Conservation (phyloP, 1,140 invertebrate species). For the Drosophila oshimai region DNA sequence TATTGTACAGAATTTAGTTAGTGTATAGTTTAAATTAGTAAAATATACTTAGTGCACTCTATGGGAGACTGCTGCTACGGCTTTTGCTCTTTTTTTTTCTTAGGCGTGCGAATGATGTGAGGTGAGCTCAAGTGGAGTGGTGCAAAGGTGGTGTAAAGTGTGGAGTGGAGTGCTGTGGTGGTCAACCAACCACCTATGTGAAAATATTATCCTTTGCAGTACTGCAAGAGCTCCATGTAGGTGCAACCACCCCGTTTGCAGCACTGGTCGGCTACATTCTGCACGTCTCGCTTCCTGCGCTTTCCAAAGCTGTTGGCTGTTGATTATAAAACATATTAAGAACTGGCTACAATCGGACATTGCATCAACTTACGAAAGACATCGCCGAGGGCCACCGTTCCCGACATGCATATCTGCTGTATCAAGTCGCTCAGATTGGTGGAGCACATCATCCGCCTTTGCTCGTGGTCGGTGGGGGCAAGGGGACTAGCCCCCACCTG, state of each 20-base stretch:
- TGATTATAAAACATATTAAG: neutral
- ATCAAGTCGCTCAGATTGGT: constrained; percentile 55
- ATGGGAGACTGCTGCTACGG: constrained; percentile 16
- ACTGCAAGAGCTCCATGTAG: constrained; percentile 45
- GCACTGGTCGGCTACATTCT: constrained; percentile 32
- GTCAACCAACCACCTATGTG: too few relatives aligned
- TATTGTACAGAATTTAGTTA: constrained; percentile 69
- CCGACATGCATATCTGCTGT: constrained; percentile 36
- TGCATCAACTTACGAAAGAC: constrained; percentile 54
- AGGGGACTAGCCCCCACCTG: constrained; percentile 30
- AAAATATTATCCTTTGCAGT: constrained; percentile 33
- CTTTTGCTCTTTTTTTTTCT: neutral
- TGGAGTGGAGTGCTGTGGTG: neutral
- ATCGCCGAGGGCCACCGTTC: constrained; percentile 31
- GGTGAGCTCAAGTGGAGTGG: constrained; percentile 1
- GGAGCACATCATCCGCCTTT: constrained; percentile 46
- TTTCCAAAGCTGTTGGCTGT: constrained; percentile 61
- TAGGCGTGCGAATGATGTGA: constrained; percentile 1
- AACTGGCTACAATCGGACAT: neutral
- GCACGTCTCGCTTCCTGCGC: constrained; percentile 51
- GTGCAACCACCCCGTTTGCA: constrained; percentile 47
- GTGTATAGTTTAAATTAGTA: constrained; percentile 70
- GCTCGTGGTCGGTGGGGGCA: neutral
- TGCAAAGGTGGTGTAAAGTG: neutral
- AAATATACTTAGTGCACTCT: constrained; percentile 53